These are phyloP conservation scores for Pelochelys cantorii DNA, from an alignment of 2,797 vertebrate genomes.

Conservation along the genomic window DNA sequence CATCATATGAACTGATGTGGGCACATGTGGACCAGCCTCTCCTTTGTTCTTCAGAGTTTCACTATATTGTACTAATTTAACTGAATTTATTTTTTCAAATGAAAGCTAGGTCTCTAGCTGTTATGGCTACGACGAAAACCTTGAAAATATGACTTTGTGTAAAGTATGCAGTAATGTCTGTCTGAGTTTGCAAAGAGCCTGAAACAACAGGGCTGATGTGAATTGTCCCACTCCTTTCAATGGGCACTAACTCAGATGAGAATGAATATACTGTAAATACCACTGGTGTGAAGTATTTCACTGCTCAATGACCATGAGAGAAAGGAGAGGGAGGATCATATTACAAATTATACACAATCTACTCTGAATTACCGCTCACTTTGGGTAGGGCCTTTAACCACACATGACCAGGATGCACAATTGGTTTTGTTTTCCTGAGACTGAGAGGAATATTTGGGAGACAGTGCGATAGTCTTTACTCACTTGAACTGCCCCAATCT, in stretches of 20 bases:
- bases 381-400: neutral
- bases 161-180: neutral
- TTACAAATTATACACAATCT: neutral
- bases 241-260: fast-evolving
- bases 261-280: neutral
- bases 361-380: fast-evolving
- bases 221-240: neutral
- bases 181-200: neutral
- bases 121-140: neutral
- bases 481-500: neutral
- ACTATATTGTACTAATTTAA: neutral
- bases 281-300: neutral
- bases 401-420: neutral
- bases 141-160: fast-evolving
- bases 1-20: neutral
- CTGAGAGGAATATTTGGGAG: neutral
- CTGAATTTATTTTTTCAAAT: neutral
- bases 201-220: fast-evolving
- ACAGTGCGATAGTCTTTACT: neutral
- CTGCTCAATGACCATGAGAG: neutral
- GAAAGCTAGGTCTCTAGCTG: neutral
- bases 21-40: neutral
- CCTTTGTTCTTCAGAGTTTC: neutral
- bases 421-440: neutral
- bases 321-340: neutral